A percentile compares a stretch with the other conserved stretches of the same genome.
Evolutionary conservation across 2,113 vertebrate genomes (phyloP).

Genomic region (Dasyornis broadbenti): DNA sequence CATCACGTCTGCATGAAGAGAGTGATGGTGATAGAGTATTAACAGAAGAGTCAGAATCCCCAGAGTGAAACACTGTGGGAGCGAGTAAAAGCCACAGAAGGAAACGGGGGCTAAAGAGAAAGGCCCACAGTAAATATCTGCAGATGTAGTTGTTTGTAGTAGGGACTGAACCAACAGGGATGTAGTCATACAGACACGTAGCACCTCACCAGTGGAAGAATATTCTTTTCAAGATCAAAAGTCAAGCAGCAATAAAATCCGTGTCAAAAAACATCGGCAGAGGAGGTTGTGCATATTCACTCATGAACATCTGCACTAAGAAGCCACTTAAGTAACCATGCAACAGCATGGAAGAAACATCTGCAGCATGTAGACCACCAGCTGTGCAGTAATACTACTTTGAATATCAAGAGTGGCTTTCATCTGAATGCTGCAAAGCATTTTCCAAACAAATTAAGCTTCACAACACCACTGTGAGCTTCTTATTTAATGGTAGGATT

Average conservation of each 20-base stretch:
- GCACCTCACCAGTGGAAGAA: slow-evolving; percentile 25
- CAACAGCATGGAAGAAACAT: slow-evolving; percentile 53
- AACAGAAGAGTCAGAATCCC: slow-evolving; percentile 22
- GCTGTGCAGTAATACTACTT: slow-evolving; percentile 45
- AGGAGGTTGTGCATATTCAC: background rate
- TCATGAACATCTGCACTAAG: slow-evolving; percentile 37
- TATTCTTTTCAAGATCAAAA: slow-evolving; percentile 63
- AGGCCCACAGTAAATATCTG: slow-evolving; percentile 50
- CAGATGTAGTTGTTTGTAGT: slow-evolving; percentile 44
- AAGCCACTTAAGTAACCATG: slow-evolving; percentile 35
- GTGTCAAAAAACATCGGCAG: slow-evolving; percentile 41
- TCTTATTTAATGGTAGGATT: slow-evolving; percentile 45
- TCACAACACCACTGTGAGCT: slow-evolving; percentile 41
- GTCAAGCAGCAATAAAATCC: slow-evolving; percentile 56
- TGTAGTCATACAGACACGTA: slow-evolving; percentile 11
- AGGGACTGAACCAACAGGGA: slow-evolving; percentile 2
- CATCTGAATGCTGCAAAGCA: slow-evolving; percentile 58
- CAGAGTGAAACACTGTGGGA: slow-evolving; percentile 31
- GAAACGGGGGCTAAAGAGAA: slow-evolving; percentile 61
- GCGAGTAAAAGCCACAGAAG: slow-evolving; percentile 61
- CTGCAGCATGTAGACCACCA: slow-evolving; percentile 22
- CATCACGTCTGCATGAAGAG: slow-evolving; percentile 19
- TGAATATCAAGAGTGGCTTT: slow-evolving; percentile 53
- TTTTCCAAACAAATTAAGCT: slow-evolving; percentile 63
- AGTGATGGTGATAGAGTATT: slow-evolving; percentile 37